Conservation (phyloP, 92 coral and sea anemone species). For the Micromussa lordhowensis region DNA sequence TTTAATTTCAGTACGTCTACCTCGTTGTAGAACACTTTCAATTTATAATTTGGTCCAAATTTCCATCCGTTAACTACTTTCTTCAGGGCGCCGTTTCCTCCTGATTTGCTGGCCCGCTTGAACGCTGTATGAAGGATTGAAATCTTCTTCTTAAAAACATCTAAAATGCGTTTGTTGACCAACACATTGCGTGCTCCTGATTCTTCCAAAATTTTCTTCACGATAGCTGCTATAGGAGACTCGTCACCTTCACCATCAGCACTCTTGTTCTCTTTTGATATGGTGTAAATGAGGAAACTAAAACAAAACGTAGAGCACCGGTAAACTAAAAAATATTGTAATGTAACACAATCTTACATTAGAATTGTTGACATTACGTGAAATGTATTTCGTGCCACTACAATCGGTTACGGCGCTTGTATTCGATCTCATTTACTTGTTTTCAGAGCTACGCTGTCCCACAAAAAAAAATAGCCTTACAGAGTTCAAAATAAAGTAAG, state of each 20-base stretch:
- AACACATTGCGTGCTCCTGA: neutral
- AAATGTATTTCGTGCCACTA: too few species aligned
- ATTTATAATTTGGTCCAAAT: neutral
- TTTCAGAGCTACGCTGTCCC: too few species aligned
- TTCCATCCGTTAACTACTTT: neutral
- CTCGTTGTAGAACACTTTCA: neutral
- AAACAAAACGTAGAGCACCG: neutral
- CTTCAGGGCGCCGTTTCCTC: neutral
- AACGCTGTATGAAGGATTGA: neutral
- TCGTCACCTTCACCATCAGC: neutral
- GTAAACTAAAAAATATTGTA: neutral
- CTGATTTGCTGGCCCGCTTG: neutral
- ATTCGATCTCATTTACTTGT: too few species aligned
- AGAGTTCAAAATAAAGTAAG: too few species aligned
- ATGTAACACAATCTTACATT: too few species aligned
- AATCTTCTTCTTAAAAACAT: constrained; percentile 9
- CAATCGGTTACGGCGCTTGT: too few species aligned
- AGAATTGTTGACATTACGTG: too few species aligned
- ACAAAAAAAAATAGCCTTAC: too few species aligned
- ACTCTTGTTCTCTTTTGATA: neutral
- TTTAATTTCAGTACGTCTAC: neutral
- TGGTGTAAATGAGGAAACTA: neutral
- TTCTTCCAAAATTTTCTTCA: neutral
- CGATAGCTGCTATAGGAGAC: neutral
- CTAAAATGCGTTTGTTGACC: neutral